These are phyloP conservation scores for Zaprionus africanus DNA, from an alignment of 1,140 invertebrate species.

Conservation along the genomic window DNA sequence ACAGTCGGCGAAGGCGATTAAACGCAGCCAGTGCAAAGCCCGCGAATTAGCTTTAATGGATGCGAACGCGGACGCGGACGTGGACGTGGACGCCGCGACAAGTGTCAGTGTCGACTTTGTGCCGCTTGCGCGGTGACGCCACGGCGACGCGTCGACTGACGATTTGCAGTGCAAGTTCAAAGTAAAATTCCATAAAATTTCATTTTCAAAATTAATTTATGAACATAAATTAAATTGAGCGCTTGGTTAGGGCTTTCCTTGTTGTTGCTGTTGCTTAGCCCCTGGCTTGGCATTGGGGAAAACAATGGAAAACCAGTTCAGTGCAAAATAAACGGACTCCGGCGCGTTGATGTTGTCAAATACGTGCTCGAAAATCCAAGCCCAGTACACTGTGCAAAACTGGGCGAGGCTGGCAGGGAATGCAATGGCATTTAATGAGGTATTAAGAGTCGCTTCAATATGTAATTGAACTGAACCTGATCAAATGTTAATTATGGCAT, in stretches of 20 bases:
- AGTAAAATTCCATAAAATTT: constrained; percentile 78
- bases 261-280: constrained; percentile 45
- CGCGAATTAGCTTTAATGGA: constrained; percentile 64
- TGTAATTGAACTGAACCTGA: constrained; percentile 23
- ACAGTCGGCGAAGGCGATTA: constrained; percentile 11
- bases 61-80: constrained; percentile 18
- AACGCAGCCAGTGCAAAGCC: constrained; percentile 27
- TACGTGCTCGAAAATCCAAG: not conserved
- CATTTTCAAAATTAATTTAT: constrained; percentile 81
- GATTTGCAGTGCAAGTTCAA: constrained; percentile 67
- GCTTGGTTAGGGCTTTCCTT: constrained; percentile 37
- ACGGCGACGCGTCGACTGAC: not conserved
- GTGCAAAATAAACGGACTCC: constrained; percentile 19
- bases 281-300: constrained; percentile 34
- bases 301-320: constrained; percentile 47
- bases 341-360: constrained; percentile 1
- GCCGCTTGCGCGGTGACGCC: constrained; percentile 5
- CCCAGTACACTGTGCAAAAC: not conserved
- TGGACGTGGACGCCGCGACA: constrained; percentile 12
- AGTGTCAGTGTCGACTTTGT: constrained; percentile 53
- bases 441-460: constrained; percentile 2
- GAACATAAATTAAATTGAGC: constrained; percentile 75
- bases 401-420: not conserved
- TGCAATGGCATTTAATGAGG: constrained; percentile 9
- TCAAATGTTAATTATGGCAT: constrained; percentile 18